These are phyloP conservation scores for Conchocele bisecta DNA, from an alignment of 2,888 invertebrate genomes.

Conservation along the genomic window DNA sequence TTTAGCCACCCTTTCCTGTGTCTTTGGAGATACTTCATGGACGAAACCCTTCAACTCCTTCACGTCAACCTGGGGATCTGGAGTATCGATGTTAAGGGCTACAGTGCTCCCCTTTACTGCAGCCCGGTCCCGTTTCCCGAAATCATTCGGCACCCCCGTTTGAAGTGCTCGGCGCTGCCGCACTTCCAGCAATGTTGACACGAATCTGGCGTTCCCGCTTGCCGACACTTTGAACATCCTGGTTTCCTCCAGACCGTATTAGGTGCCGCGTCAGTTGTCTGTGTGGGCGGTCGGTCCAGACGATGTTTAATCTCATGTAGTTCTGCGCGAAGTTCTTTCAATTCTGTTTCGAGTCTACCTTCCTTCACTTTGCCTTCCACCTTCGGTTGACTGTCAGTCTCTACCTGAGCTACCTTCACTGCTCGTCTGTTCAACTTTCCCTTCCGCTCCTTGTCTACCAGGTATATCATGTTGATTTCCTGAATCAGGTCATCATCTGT, in stretches of 20 bases:
- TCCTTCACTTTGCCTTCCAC: slow-evolving; percentile 1
- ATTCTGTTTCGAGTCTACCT: slow-evolving; percentile 7
- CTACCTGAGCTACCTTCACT: background rate
- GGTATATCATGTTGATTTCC: slow-evolving; percentile 1
- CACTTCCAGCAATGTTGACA: slow-evolving; percentile 29
- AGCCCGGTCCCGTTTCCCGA: slow-evolving; percentile 24
- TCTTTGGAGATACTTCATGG: background rate
- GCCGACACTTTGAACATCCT: background rate
- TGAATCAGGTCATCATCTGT: slow-evolving; percentile 6
- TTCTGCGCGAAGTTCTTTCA: slow-evolving; percentile 12
- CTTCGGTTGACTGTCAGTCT: background rate
- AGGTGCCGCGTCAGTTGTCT: background rate
- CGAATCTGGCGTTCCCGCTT: background rate
- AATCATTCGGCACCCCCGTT: slow-evolving; percentile 11
- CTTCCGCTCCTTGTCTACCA: slow-evolving; percentile 9
- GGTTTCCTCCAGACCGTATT: background rate
- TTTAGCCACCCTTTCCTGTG: slow-evolving; percentile 4
- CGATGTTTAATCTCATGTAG: no score
- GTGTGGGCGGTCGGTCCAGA: no score
- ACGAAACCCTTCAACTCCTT: background rate
- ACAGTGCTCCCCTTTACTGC: slow-evolving; percentile 10
- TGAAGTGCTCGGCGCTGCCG: slow-evolving; percentile 11
- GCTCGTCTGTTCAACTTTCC: slow-evolving; percentile 2
- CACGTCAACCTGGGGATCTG: background rate
- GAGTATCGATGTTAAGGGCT: background rate